Conservation (phyloP, 1,140 invertebrate genomes). For the Probaryconus sp. region DNA sequence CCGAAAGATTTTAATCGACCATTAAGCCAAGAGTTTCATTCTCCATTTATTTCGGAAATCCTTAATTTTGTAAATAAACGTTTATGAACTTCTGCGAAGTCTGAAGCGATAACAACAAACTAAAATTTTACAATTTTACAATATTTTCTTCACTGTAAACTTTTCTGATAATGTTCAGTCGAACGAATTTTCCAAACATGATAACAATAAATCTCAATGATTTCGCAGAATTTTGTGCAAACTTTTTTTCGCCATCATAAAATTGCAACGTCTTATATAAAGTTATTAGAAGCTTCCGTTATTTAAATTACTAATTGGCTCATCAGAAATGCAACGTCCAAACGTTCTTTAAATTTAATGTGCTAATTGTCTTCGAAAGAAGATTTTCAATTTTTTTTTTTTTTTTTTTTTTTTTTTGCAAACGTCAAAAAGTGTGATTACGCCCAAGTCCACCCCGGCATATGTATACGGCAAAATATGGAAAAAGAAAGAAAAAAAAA, state of each 20-base stretch:
- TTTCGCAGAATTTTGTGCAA: no score
- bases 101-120: no score
- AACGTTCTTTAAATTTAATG: constrained; percentile 33
- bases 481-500: constrained; percentile 38
- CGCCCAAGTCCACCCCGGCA: constrained; percentile 66
- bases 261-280: no score
- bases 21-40: no score
- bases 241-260: not conserved
- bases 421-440: constrained; percentile 72
- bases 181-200: not conserved
- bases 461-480: constrained; percentile 71
- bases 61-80: no score
- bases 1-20: not conserved
- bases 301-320: no score
- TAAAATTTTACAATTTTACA: constrained; percentile 9
- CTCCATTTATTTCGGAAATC: no score
- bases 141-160: constrained; percentile 4
- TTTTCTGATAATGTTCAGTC: no score
- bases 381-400: constrained; percentile 30
- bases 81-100: constrained; percentile 9
- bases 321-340: not conserved
- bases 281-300: no score
- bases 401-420: no score
- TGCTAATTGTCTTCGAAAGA: constrained; percentile 16
- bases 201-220: not conserved